These are phyloP conservation scores for Colletes collaris DNA, from an alignment of 2,888 invertebrate genomes.

Conservation along the genomic window DNA sequence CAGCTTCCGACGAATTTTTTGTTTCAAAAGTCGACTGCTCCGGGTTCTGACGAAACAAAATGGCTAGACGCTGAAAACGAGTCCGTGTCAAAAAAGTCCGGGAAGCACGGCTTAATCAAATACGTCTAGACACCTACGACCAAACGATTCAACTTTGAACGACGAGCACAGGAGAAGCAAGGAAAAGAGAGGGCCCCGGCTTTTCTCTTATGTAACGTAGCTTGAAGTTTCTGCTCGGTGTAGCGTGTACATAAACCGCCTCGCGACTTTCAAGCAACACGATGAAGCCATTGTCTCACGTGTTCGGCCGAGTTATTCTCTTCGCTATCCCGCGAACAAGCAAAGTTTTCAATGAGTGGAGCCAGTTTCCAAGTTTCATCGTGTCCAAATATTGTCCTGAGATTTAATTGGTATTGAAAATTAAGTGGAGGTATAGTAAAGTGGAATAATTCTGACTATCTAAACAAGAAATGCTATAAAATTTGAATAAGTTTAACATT, in stretches of 20 bases:
- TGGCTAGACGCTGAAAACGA: slow-evolving; percentile 2
- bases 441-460: no score
- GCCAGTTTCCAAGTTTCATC: not conserved
- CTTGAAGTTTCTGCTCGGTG: slow-evolving; percentile 76
- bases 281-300: slow-evolving; percentile 60
- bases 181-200: slow-evolving; percentile 48
- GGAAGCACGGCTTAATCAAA: slow-evolving; percentile 43
- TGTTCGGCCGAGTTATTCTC: slow-evolving; percentile 46
- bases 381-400: no score
- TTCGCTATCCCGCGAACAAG: slow-evolving; percentile 6
- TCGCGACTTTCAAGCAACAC: slow-evolving; percentile 52
- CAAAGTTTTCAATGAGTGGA: not conserved
- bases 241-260: slow-evolving; percentile 72
- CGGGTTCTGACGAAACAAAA: not conserved
- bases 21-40: not conserved
- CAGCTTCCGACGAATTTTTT: no score
- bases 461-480: no score
- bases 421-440: no score
- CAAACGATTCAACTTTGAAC: slow-evolving; percentile 46
- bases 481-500: no score
- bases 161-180: slow-evolving; percentile 1
- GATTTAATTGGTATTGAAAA: no score
- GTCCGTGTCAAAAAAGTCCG: not conserved
- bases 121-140: slow-evolving; percentile 48
- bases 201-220: slow-evolving; percentile 75